phyloP scores from a whole-genome alignment of 2,888 invertebrate genomes.

The Autographa pulchrina region DNA sequence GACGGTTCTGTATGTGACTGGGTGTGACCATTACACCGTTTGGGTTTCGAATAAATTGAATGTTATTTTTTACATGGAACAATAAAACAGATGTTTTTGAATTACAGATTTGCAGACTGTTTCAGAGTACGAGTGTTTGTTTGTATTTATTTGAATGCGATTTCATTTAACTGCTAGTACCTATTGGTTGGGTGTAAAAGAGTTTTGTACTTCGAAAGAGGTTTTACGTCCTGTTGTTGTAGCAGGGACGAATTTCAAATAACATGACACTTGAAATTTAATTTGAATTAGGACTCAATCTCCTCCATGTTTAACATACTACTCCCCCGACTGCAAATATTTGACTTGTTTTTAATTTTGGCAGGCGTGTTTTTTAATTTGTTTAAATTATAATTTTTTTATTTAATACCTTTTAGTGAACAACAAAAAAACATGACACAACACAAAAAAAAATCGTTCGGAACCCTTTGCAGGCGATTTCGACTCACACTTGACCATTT shows the following conservation, averaged over 20 bases:
- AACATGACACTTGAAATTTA: neutral
- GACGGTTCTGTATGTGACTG: slow-evolving; percentile 15
- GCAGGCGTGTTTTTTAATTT: no score
- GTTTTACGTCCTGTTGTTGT: neutral
- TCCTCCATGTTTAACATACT: neutral
- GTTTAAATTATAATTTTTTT: no score
- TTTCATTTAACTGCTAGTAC: neutral
- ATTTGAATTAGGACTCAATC: neutral
- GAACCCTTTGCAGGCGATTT: no score
- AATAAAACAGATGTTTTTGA: neutral
- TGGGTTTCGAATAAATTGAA: slow-evolving; percentile 1
- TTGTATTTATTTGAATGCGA: neutral
- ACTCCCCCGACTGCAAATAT: no score
- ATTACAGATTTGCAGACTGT: neutral
- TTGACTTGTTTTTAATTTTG: no score
- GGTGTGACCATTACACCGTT: slow-evolving; percentile 51
- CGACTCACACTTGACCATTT: no score
- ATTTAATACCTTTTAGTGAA: no score
- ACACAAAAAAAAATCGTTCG: no score
- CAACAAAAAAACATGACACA: no score
- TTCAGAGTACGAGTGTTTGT: neutral
- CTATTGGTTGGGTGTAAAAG: neutral
- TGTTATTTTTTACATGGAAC: neutral
- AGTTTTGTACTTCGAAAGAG: neutral
- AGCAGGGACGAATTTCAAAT: neutral